These are phyloP conservation scores for Henricia sp. DNA, from an alignment of 53 echinoderm and acorn worm species.

Conservation along the genomic window DNA sequence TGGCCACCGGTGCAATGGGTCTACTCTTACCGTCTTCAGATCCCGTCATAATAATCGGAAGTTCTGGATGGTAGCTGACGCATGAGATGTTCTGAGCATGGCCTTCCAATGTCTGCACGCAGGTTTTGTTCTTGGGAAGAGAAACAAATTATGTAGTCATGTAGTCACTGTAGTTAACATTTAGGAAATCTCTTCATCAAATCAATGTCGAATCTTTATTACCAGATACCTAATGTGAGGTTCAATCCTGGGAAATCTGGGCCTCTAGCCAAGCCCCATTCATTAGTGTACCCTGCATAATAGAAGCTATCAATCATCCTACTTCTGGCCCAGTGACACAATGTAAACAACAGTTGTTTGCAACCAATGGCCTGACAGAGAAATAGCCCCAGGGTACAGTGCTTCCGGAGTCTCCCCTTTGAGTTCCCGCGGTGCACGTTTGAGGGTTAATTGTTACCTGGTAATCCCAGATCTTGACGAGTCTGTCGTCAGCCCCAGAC, in stretches of 20 bases:
- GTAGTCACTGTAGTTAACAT: no score
- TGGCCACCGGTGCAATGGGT: no score
- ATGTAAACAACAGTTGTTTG: no score
- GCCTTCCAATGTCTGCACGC: constrained; percentile 98
- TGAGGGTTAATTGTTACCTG: constrained; percentile 65
- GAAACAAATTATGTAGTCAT: neutral
- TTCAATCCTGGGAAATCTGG: neutral
- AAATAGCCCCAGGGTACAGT: no score
- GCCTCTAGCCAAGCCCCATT: no score
- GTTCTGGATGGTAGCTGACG: constrained; percentile 94
- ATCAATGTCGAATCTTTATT: neutral
- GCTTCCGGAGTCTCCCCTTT: no score
- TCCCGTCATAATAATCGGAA: constrained; percentile 98
- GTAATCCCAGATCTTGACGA: constrained; percentile 99
- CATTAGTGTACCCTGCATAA: no score
- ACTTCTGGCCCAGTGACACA: no score
- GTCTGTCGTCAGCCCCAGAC: constrained; percentile 94
- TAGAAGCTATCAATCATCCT: no score
- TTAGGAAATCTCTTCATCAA: no score
- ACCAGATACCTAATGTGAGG: neutral
- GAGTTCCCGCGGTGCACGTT: no score
- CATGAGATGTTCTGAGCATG: constrained; percentile 99
- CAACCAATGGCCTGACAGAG: no score
- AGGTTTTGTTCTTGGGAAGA: constrained; percentile 86
- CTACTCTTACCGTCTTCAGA: constrained; percentile 96